These are phyloP conservation scores for Meteorus cinctellus DNA, from an alignment of 2,888 invertebrate species.

Conservation along the genomic window DNA sequence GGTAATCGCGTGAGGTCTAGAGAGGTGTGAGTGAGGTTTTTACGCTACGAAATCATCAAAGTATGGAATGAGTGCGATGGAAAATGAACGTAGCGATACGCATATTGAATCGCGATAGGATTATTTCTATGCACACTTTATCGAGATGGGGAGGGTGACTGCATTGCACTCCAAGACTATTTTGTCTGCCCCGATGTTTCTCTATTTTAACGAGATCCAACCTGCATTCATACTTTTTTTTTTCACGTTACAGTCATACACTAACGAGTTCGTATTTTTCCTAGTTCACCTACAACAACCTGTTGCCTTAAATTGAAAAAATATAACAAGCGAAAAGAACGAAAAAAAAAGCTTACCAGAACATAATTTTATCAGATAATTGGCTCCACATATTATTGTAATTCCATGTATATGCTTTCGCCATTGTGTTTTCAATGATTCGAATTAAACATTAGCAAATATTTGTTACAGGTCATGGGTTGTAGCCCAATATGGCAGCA, in stretches of 20 bases:
- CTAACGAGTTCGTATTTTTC: conserved; percentile 33
- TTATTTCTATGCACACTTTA: conserved; percentile 46
- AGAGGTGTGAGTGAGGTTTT: not conserved
- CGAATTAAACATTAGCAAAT: not conserved
- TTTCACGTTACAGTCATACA: conserved; percentile 34
- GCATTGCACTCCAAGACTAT: conserved; percentile 37
- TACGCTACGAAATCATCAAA: not conserved
- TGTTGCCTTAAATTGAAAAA: conserved; percentile 44
- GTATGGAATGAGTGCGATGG: not conserved
- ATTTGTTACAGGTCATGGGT: conserved; percentile 10
- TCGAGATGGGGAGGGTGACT: conserved; percentile 46
- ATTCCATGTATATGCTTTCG: not conserved
- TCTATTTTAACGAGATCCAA: conserved; percentile 37
- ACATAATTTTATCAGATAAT: not conserved
- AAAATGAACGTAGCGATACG: not conserved
- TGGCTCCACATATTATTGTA: not conserved
- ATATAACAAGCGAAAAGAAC: not conserved
- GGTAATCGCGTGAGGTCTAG: not conserved
- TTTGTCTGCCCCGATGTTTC: conserved; percentile 32
- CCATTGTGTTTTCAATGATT: not conserved
- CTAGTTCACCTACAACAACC: conserved; percentile 38
- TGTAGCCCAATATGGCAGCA: conserved; percentile 20
- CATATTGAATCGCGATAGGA: conserved; percentile 27
- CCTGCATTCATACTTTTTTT: conserved; percentile 18
- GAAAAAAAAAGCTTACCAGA: not conserved